Conservation (phyloP, 1,140 invertebrate genomes). For the Gyrodactylus salaris region DNA sequence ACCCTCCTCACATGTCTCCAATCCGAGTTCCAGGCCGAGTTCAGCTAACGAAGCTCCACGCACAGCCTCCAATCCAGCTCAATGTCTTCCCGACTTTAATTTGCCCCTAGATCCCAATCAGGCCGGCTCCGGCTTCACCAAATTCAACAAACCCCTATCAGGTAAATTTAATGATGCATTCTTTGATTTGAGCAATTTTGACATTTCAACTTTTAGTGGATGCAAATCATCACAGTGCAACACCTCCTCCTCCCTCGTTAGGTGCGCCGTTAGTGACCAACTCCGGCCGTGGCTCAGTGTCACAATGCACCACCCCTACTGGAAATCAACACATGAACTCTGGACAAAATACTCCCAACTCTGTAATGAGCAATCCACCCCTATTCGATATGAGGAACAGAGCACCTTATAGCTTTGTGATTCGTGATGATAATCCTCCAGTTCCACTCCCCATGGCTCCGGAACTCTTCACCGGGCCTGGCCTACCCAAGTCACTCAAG, state of each 20-base stretch:
- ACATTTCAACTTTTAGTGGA: too few relatives aligned
- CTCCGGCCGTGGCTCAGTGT: background rate
- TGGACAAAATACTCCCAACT: background rate
- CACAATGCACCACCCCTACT: background rate
- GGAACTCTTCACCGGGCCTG: conserved; percentile 27
- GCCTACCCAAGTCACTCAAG: conserved; percentile 55
- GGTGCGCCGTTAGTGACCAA: background rate
- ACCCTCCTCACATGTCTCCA: background rate
- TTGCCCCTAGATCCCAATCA: background rate
- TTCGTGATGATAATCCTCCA: background rate
- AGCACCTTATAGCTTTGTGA: conserved; percentile 2
- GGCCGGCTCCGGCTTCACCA: background rate
- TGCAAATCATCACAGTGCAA: background rate
- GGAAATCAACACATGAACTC: background rate
- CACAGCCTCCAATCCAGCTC: background rate
- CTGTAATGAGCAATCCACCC: background rate
- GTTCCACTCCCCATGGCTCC: conserved; percentile 1
- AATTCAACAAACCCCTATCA: background rate
- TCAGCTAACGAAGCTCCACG: background rate
- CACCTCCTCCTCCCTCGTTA: background rate
- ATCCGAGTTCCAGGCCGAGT: background rate
- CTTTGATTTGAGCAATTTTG: too few relatives aligned
- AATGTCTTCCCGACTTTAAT: background rate
- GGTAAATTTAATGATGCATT: too few relatives aligned
- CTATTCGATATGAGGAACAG: background rate